Conservation (phyloP, 2,113 vertebrate species). For the Cyanistes caeruleus region DNA sequence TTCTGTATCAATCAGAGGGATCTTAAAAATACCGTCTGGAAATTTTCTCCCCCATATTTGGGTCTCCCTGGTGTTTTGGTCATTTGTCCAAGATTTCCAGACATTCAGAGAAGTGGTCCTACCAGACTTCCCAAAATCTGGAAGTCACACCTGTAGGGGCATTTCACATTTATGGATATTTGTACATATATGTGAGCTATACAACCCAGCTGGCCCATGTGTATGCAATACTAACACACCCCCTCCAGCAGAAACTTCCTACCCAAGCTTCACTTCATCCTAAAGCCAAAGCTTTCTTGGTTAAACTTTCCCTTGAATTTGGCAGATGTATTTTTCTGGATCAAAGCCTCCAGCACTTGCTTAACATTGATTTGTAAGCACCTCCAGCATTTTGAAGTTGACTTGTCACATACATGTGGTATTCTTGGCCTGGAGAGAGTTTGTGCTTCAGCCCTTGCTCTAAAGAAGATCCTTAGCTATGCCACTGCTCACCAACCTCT, state of each 20-base stretch:
- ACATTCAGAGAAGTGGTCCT: not conserved
- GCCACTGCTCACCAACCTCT: not conserved
- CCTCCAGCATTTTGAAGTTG: not conserved
- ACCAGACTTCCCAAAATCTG: not conserved
- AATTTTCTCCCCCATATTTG: not conserved
- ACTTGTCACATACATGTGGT: not conserved
- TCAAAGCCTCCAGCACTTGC: not conserved
- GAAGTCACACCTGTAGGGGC: not conserved
- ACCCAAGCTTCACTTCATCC: not conserved
- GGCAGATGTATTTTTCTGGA: not conserved
- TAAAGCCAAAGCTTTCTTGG: not conserved
- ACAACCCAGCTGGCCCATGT: not conserved
- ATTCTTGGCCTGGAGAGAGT: not conserved
- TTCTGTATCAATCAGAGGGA: not conserved
- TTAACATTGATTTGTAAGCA: not conserved
- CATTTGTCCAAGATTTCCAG: not conserved
- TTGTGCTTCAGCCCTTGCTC: not conserved
- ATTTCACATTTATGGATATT: not conserved
- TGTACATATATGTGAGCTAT: fast-evolving
- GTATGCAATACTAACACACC: not conserved
- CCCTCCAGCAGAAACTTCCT: not conserved
- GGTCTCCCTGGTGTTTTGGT: not conserved
- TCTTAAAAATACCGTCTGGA: not conserved
- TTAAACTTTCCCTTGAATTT: not conserved
- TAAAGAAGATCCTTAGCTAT: not conserved